Conservation (phyloP, 2,888 invertebrate genomes). For the Ormyrus nitidulus region DNA sequence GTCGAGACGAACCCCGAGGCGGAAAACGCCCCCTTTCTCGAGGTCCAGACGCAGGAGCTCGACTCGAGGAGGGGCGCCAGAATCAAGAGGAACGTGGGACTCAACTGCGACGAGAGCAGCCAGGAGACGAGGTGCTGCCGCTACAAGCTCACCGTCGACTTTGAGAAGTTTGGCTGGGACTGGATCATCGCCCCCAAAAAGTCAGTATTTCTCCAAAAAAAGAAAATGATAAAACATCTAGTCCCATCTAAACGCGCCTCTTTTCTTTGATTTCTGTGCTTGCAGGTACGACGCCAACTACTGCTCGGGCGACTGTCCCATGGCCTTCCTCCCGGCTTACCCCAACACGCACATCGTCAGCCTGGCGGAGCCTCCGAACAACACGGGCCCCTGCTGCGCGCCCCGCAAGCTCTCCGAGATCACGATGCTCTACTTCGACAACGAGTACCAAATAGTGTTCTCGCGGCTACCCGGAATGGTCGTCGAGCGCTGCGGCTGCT, state of each 20-base stretch:
- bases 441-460: slow-evolving; percentile 90
- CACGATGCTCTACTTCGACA: slow-evolving; percentile 94
- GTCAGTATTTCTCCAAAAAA: slow-evolving; percentile 62
- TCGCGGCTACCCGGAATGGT: slow-evolving; percentile 95
- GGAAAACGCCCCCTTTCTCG: slow-evolving; percentile 80
- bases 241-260: background rate
- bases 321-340: slow-evolving; percentile 89
- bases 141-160: slow-evolving; percentile 94
- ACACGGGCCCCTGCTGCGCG: slow-evolving; percentile 93
- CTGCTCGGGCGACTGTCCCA: slow-evolving; percentile 96
- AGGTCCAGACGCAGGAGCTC: slow-evolving; percentile 77
- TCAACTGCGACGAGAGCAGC: slow-evolving; percentile 89
- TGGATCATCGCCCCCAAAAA: slow-evolving; percentile 97
- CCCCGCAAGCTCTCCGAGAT: slow-evolving; percentile 92
- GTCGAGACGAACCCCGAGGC: slow-evolving; percentile 82
- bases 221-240: too few relatives aligned
- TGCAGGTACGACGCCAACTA: slow-evolving; percentile 92
- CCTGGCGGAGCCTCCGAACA: slow-evolving; percentile 85
- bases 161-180: slow-evolving; percentile 97
- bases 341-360: slow-evolving; percentile 93
- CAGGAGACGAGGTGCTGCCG: slow-evolving; percentile 93
- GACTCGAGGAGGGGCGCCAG: slow-evolving; percentile 80
- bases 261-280: slow-evolving; percentile 24
- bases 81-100: slow-evolving; percentile 85
- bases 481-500: slow-evolving; percentile 94